Conservation (phyloP, 2,797 vertebrate genomes). For the Microchirus variegatus region DNA sequence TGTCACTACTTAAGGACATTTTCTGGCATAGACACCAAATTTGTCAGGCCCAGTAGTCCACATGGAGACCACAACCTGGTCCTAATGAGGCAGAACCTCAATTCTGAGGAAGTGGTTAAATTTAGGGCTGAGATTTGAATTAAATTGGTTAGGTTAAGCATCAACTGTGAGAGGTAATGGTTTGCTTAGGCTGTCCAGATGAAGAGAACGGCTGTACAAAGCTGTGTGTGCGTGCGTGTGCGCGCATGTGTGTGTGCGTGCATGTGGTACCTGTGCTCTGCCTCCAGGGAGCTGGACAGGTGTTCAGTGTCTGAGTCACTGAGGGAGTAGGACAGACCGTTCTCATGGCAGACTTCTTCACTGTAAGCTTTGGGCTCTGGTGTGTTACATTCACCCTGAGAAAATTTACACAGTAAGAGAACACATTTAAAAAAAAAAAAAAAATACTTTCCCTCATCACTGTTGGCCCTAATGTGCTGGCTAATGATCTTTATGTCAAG, state of each 20-base stretch:
- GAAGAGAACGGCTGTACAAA: too few relatives aligned
- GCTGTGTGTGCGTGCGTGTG: background rate
- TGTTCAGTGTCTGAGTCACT: conserved; percentile 91
- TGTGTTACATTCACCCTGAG: conserved; percentile 90
- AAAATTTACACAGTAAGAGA: conserved; percentile 14
- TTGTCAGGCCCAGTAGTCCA: too few relatives aligned
- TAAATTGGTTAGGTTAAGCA: too few relatives aligned
- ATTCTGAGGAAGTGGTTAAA: too few relatives aligned
- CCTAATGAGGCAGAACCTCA: too few relatives aligned
- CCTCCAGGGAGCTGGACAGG: conserved; percentile 97
- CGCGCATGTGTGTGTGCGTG: background rate
- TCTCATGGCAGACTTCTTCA: conserved; percentile 91
- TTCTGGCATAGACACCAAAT: too few relatives aligned
- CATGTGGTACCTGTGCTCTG: conserved; percentile 91
- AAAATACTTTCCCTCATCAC: background rate
- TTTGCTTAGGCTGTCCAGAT: too few relatives aligned
- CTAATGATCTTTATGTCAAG: too few relatives aligned
- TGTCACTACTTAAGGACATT: too few relatives aligned
- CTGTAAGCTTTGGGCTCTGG: conserved; percentile 94
- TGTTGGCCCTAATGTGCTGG: background rate
- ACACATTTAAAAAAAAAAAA: background rate
- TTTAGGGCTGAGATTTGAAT: too few relatives aligned
- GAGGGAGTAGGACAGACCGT: conserved; percentile 91
- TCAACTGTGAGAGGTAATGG: too few relatives aligned
- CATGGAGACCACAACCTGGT: too few relatives aligned